Evolutionary conservation across 30 jellyfish, hydroid and myxozoan species (phyloP), one percentile per base, ranked within the genome.

Genomic region (Catostylus mosaicus): DNA sequence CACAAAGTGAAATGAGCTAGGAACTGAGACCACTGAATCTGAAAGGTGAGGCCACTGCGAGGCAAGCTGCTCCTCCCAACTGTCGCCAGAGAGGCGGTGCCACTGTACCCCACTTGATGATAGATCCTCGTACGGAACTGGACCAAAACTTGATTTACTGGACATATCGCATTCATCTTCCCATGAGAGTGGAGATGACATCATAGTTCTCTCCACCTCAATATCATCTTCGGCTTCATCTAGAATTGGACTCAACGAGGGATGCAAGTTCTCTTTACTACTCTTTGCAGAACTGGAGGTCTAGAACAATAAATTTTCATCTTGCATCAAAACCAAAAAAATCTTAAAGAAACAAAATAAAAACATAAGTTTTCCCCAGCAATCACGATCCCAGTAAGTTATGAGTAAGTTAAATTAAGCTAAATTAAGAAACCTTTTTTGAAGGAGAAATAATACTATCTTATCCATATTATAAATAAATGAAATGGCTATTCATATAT

Each of bases 181-280:
- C 93, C 93, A 83, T 14, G 87, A 83, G 32, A 83, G 40, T 26
- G 86, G 93, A 11, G 93, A 83, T 8, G 93, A n/a, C 48, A 74
- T 63, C 27, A 83, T 83, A 22, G 93, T 68, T 40, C 80, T 70
- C 60, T 24, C 75, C 35, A 50, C 68, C 30, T 71, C 86, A 16
- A 3, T 16, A 2, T 16, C 38, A 23, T 38, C 66, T 16, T 62
- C 83, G 26, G 34, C 22, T 46, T 83, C 93, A n/a, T 83, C 72
- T 23, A 22, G 1, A 8, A 10, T 40, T 26, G 57, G 60, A n/a
- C 51, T n/a, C 59, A 54, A 30, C 7, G 77, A 20, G 57, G 29
- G 43, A 30, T 37, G 88, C 5, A 46, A 0, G 56, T 77, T 59
- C 40, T 77, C 79, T 6, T 22, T 29, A 31, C 79, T 36, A 26